Conservation (phyloP, 2,113 vertebrate genomes). For the Cepphus grylle region DNA sequence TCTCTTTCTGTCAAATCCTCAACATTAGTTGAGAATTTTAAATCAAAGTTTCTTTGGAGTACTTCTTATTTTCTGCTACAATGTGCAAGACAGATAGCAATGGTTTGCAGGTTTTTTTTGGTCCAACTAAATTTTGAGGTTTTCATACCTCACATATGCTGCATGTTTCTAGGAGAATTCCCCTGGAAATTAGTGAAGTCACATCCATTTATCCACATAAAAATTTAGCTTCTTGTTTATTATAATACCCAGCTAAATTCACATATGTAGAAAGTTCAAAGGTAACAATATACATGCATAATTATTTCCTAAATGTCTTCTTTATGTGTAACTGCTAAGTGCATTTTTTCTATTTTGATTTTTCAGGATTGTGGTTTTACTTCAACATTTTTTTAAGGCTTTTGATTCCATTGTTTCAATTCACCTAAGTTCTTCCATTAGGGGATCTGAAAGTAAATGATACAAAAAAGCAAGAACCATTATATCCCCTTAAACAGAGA, state of each 20-base stretch:
- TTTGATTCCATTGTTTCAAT: neutral
- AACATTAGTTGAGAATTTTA: neutral
- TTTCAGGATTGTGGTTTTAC: neutral
- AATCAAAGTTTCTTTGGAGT: neutral
- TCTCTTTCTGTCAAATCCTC: neutral
- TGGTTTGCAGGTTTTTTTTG: neutral
- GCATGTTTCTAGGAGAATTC: neutral
- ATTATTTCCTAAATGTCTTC: neutral
- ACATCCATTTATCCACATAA: neutral
- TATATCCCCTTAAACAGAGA: neutral
- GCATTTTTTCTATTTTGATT: neutral
- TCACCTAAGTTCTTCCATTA: neutral
- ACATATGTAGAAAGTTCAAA: neutral
- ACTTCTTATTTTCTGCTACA: neutral
- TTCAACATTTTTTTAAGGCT: neutral
- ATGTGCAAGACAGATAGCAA: neutral
- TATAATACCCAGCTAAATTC: neutral
- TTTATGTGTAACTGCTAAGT: neutral
- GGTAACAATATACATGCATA: accelerated
- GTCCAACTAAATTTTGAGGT: neutral
- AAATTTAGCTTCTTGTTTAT: neutral
- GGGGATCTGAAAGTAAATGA: neutral
- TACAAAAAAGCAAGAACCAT: neutral
- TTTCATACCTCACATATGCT: neutral
- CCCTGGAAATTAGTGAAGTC: neutral